phyloP scores from a whole-genome alignment of 1,140 invertebrate species.

The Zaprionus gabonicus region DNA sequence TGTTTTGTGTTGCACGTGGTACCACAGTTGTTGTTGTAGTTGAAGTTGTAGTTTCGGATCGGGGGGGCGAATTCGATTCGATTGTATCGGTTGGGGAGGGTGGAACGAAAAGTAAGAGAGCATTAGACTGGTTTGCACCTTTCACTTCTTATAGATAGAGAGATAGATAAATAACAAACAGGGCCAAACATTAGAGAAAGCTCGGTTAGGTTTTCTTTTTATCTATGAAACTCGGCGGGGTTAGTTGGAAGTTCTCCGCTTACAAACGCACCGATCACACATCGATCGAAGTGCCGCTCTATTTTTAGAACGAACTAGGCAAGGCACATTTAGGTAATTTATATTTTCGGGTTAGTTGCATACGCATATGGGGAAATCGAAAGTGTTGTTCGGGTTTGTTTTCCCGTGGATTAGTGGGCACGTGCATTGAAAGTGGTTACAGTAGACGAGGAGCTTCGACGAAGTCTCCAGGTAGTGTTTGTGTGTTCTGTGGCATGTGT shows the following conservation, averaged over 20 bases:
- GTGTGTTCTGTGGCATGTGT: conserved; percentile 36
- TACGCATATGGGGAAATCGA: conserved; percentile 21
- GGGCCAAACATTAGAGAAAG: conserved; percentile 56
- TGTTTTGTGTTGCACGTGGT: conserved; percentile 65
- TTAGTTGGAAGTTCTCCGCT: conserved; percentile 43
- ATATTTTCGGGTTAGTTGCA: conserved; percentile 39
- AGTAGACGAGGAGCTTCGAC: conserved; percentile 29
- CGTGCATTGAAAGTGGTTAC: conserved; percentile 42
- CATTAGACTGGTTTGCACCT: conserved; percentile 79
- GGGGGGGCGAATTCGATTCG: conserved; percentile 28
- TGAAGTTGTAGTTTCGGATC: conserved; percentile 20
- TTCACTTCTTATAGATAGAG: conserved; percentile 54
- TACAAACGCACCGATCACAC: conserved; percentile 65
- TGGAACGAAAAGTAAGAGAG: conserved; percentile 82
- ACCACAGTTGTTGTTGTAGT: conserved; percentile 59
- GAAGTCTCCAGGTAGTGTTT: conserved; percentile 26
- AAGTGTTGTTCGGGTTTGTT: conserved; percentile 35
- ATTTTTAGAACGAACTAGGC: conserved; percentile 28
- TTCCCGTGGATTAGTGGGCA: conserved; percentile 52
- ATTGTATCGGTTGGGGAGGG: conserved; percentile 29
- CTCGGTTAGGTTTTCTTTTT: conserved; percentile 46
- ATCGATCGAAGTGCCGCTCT: conserved; percentile 27
- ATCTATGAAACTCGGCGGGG: conserved; percentile 33
- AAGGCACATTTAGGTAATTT: conserved; percentile 19
- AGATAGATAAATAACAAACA: conserved; percentile 55